Conservation (phyloP, 2,113 vertebrate species). For the Lamprotornis superbus region DNA sequence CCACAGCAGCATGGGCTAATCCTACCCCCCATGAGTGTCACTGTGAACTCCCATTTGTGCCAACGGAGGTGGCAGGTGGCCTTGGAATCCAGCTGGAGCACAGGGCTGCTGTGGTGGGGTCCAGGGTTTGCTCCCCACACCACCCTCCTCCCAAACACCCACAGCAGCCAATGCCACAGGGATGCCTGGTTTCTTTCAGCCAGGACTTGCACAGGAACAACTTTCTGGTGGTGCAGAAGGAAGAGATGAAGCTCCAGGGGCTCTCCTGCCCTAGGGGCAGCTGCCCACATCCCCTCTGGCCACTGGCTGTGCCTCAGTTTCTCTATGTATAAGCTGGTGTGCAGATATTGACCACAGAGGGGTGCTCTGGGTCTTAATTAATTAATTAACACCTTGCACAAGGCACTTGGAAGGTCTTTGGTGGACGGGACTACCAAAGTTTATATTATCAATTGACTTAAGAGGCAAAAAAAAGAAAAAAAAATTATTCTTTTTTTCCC, state of each 20-base stretch:
- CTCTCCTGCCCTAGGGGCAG: background rate
- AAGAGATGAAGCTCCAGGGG: too few species aligned
- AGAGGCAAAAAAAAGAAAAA: background rate
- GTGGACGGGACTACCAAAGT: background rate
- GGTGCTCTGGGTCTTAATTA: conserved; percentile 60
- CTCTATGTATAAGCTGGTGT: background rate
- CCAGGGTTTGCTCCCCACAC: background rate
- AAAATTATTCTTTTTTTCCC: background rate
- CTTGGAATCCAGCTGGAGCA: background rate
- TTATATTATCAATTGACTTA: background rate
- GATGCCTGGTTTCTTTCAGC: background rate
- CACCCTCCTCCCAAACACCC: background rate
- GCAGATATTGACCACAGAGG: conserved; percentile 35
- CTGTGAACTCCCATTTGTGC: background rate
- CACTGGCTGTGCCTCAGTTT: background rate
- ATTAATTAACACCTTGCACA: conserved; percentile 38
- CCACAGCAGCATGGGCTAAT: fast-evolving
- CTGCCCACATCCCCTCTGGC: fast-evolving
- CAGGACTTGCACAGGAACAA: fast-evolving
- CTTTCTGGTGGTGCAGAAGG: background rate
- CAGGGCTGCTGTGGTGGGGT: background rate
- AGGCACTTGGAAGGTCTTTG: background rate
- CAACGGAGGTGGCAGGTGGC: background rate
- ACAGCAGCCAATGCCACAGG: fast-evolving
- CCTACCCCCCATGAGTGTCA: fast-evolving